Base-by-base conservation (phyloP, 2,113 vertebrate species). In the Anarrhichthys ocellatus region DNA sequence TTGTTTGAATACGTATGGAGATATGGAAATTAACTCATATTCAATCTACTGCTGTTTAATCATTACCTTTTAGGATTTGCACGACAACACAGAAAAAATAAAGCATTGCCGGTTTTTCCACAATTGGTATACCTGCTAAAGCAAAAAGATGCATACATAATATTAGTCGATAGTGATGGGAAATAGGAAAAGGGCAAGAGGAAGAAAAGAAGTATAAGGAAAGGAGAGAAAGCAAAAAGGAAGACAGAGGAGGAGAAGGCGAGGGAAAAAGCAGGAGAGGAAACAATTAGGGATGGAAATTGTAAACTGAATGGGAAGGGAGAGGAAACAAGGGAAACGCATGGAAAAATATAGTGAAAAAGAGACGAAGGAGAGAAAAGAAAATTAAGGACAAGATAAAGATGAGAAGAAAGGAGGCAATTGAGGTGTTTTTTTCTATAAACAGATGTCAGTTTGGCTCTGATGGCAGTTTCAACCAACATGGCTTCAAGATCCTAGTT, bases 1-100 rank as follows among this genome's bases (percentile, higher is more conserved):
- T 82, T 75, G 71, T 72, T 74, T 38, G 24, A 22, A 40, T 18
- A 42, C 5, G 15, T 42, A 82, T 52, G 14, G 44, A 78, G 52
- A 83, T 0, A 56, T 8, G 42, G 5, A 52, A 50, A 50, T 14
- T 73, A 65, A 29, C 29, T 29, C 29, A 17, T 61, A 8, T 42
- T 68, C n/a, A 76, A 10, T 36, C 38, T 46, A 15, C 69, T 22
- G 34, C 24, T 68, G n/a, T 69, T 56, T 62, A 48, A 76, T 76
- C 13, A 62, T 63, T 65, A 50, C 3, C 29, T 29, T 42, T 34
- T 56, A 52, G 9, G 36, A 4, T 42, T 48, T 56, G 36, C 14
- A 11, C 8, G 46, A 5, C 18, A 46, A 81, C 14, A 32, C 18
- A n/a, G 8, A 7, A 34, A 9, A 79, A 50, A 24, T 24, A 10